These are phyloP conservation scores for Ditylenchus dipsaci DNA, from an alignment of 1,140 invertebrate genomes.

Conservation along the genomic window DNA sequence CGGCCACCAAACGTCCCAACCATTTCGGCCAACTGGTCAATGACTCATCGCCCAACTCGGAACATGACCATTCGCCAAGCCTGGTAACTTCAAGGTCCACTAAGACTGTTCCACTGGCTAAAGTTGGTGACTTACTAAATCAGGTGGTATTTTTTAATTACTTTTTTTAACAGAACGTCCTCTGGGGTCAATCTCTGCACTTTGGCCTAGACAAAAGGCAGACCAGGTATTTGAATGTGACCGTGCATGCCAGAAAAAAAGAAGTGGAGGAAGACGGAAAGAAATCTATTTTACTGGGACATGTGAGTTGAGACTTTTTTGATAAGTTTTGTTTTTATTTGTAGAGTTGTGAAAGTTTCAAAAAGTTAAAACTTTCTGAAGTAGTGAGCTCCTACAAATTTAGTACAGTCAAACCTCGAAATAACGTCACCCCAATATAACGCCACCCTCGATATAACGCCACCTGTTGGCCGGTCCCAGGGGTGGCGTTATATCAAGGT, in stretches of 20 bases:
- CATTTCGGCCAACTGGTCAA: neutral
- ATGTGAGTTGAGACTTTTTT: conserved; percentile 34
- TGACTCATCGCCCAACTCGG: neutral
- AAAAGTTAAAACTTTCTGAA: too few species aligned
- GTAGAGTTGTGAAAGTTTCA: too few species aligned
- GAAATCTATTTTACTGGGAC: conserved; percentile 44
- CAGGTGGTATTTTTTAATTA: neutral
- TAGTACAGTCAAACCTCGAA: too few species aligned
- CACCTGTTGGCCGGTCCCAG: too few species aligned
- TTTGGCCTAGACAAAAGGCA: conserved; percentile 42
- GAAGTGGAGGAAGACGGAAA: conserved; percentile 1
- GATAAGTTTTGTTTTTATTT: neutral
- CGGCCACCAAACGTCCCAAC: neutral
- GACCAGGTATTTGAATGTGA: conserved; percentile 47
- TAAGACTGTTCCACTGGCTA: conserved; percentile 19
- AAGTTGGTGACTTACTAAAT: conserved; percentile 12
- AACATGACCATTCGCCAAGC: neutral
- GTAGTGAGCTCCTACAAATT: too few species aligned
- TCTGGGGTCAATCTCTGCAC: conserved; percentile 55
- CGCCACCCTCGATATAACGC: too few species aligned
- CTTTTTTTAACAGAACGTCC: conserved; percentile 35
- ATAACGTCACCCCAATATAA: too few species aligned
- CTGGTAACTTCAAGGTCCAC: conserved; percentile 11
- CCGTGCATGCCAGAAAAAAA: conserved; percentile 34
- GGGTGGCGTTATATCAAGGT: too few species aligned